Evolutionary conservation across 2,888 invertebrate genomes (phyloP).

Genomic region (Osedax fenrisi): DNA sequence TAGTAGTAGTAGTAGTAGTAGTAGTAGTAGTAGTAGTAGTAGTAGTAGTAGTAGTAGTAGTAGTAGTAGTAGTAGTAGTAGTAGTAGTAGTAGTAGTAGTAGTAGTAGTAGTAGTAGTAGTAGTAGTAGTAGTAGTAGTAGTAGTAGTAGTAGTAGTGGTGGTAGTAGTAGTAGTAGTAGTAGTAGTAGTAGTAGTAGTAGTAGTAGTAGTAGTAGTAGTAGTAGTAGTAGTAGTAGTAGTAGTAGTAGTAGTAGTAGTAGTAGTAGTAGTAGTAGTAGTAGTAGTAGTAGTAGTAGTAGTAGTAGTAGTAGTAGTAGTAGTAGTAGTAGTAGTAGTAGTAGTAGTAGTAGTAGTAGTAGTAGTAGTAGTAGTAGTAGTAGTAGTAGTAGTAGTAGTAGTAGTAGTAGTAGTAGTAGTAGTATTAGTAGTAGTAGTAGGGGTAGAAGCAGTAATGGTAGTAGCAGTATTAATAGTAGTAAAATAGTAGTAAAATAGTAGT

Average conservation of each 20-base stretch:
- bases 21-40: too few species aligned
- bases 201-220: too few species aligned
- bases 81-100: too few species aligned
- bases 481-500: slow-evolving; percentile 5
- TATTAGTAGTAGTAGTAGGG: background rate
- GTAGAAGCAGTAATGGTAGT: slow-evolving; percentile 3
- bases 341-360: slow-evolving; percentile 30
- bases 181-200: too few species aligned
- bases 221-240: background rate
- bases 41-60: too few species aligned
- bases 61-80: too few species aligned
- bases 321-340: slow-evolving; percentile 30
- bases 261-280: background rate
- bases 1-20: too few species aligned
- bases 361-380: slow-evolving; percentile 30
- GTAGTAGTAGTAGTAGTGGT: too few species aligned
- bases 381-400: slow-evolving; percentile 30
- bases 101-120: too few species aligned
- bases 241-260: background rate
- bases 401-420: slow-evolving; percentile 22
- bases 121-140: too few species aligned
- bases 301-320: slow-evolving; percentile 29
- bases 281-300: slow-evolving; percentile 16
- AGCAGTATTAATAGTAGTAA: slow-evolving; percentile 26
- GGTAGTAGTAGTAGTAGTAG: too few species aligned